Base-by-base conservation (phyloP, 2,113 vertebrate genomes). In the Baryphthengus martii region DNA sequence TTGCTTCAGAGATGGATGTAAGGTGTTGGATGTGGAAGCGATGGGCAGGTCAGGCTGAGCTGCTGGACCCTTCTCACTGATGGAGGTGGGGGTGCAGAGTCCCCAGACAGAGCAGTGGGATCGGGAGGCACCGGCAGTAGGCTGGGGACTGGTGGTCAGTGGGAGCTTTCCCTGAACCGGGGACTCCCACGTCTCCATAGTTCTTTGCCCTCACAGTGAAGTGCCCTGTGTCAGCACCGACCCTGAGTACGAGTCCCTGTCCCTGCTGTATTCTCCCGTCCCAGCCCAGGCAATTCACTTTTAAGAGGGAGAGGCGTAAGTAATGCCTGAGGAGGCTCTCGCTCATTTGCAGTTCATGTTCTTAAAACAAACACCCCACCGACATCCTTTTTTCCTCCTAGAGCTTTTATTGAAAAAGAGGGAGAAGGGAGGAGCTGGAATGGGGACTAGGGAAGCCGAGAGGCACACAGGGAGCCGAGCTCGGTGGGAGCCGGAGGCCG, bases 31-130 rank as follows among this genome's bases (percentile, higher is more conserved):
- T 17, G 23, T 44, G 44, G 12, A 44, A 52, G 49, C 1, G 1
- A 42, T 8, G 50, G 42, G 74, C 31, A 49, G 42, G 35, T 9
- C 66, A 19, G 33, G 83, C 39, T 0, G 2, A 49, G n/a, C 20
- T 49, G 71, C 61, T 23, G 47, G 42, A 55, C 35, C 44, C 71
- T 3, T 19, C 55, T 70, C 1, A 0, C 19, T 0, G 2, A 4
- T 45, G 75, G 55, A 35, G 29, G 2, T 2, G 24, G 45, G n/a
- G 21, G 13, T 9, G 4, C 1, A 24, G 37, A 14, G 19, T 77
- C 49, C 24, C 55, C 2, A 3, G 13, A 4, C 0, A 2, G 52
- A 40, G 35, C 71, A 35, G 26, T 0, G 0, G 35, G 47, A 6
- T 15, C 5, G 21, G 42, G 56, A 19, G 42, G 28, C 37, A 12